Percentiles rank a stretch among this genome's conserved stretches.
These are phyloP conservation scores for Idaea dimidiata DNA, from an alignment of 2,888 invertebrate species.

Conservation along the genomic window DNA sequence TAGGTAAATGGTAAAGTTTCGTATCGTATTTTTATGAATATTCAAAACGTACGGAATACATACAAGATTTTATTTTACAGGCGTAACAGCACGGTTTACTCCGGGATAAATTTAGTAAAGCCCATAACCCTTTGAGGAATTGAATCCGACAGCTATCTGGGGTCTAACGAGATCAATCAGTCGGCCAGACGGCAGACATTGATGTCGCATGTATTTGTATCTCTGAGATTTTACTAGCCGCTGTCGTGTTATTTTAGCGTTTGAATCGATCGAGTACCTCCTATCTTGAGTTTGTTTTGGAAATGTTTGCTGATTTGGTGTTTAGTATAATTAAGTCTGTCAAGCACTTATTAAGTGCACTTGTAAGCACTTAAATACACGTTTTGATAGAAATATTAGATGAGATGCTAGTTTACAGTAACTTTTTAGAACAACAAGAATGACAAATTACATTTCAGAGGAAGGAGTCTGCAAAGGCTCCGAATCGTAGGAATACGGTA, in stretches of 20 bases:
- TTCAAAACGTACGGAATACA: neutral
- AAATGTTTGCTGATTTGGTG: too few relatives aligned
- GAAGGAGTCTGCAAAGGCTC: too few relatives aligned
- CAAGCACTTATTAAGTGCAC: too few relatives aligned
- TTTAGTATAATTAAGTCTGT: too few relatives aligned
- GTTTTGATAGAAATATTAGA: too few relatives aligned
- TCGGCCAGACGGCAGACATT: conserved; percentile 20
- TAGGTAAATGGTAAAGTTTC: neutral
- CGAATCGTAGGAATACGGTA: too few relatives aligned
- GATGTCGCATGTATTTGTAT: conserved; percentile 8
- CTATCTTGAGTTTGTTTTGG: neutral
- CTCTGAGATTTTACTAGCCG: conserved; percentile 19
- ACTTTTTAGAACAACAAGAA: too few relatives aligned
- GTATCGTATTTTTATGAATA: neutral
- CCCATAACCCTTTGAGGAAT: conserved; percentile 46
- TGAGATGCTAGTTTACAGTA: too few relatives aligned
- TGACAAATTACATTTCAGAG: too few relatives aligned
- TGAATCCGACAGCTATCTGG: conserved; percentile 35
- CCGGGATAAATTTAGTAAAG: conserved; percentile 40
- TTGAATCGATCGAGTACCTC: conserved; percentile 11
- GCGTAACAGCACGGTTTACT: conserved; percentile 22
- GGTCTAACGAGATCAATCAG: conserved; percentile 42
- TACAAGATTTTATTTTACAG: conserved; percentile 13
- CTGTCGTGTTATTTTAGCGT: conserved; percentile 19
- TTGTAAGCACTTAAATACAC: too few relatives aligned